Evolutionary conservation across 53 echinoderm and acorn worm species (phyloP), one percentile per base, ranked within the genome.

Genomic region (Stichopus horrens): DNA sequence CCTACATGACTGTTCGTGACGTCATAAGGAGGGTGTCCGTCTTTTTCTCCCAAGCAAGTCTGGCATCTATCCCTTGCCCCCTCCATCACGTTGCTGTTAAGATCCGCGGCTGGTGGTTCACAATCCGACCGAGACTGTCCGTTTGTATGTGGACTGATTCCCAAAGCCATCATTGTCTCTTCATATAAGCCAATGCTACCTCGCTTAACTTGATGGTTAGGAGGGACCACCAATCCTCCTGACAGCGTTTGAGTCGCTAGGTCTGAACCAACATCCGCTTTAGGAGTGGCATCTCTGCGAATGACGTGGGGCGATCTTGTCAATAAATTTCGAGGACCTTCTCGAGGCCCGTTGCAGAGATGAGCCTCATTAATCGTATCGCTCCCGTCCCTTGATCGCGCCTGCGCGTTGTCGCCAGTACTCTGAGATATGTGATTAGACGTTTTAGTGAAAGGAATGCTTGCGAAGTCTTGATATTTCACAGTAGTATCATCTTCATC

Each of bases 141-240:
- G 8, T 8, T 53, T 5, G 19, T n/a, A 55, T 86, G 56, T 5
- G 71, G 52, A 7, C 54, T 18, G 13, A 86, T 86, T 9, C 87
- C 87, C 9, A 86, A 57, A n/a, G 87, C 87, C n/a, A 86, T 3
- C 87, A 86, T 86, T 0, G 87, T 86, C 58, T 86, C 87, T 74
- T n/a, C 74, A 58, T 86, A 86, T 18, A 86, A 86, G 6, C 87
- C 87, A 21, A 86, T 86, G 75, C 87, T 86, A 8, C 21, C 56
- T 55, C 87, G 68, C 21, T 86, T 74, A 23, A 74, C n/a, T 5
- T 63, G 84, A 9, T 19, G 84, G 16, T 84, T 63, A 52, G 84
- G 84, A 37, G 66, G 65, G 5, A 51, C 77, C 16, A 76, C 7
- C 20, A 13, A 1, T 2, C 19, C 71, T 16, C 6, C 14, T 71